Conservation (phyloP, 1,140 invertebrate species). For the Catajapyx aquilonaris region DNA sequence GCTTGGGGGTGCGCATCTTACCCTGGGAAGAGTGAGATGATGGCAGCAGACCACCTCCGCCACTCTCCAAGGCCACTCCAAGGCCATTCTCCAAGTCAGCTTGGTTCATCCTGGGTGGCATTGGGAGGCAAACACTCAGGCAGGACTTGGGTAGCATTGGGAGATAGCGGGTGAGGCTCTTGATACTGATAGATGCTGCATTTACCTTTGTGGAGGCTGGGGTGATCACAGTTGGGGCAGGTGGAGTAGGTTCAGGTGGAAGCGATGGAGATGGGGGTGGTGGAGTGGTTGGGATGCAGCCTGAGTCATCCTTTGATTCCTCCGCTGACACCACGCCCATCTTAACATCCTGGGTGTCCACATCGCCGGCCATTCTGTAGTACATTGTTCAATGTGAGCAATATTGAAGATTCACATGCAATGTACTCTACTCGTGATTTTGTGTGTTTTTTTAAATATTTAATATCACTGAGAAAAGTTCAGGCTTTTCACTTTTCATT, state of each 20-base stretch:
- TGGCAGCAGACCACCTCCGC: too few species aligned
- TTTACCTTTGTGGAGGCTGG: slow-evolving; percentile 14
- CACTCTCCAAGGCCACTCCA: slow-evolving; percentile 38
- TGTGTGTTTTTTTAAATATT: too few species aligned
- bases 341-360: slow-evolving; percentile 35
- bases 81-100: slow-evolving; percentile 52
- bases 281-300: slow-evolving; percentile 13
- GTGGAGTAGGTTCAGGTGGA: slow-evolving; percentile 11
- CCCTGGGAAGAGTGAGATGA: too few species aligned
- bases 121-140: slow-evolving; percentile 28
- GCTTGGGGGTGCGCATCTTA: too few species aligned
- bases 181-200: too few species aligned
- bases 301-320: slow-evolving; percentile 3
- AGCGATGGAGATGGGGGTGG: slow-evolving; percentile 12
- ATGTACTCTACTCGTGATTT: too few species aligned
- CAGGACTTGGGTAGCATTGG: slow-evolving; percentile 6
- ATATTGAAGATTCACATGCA: too few species aligned
- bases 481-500: too few species aligned
- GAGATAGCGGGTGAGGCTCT: not conserved
- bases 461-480: too few species aligned
- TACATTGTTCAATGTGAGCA: too few species aligned
- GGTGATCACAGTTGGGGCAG: slow-evolving; percentile 14
- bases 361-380: too few species aligned
- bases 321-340: slow-evolving; percentile 10
- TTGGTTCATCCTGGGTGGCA: slow-evolving; percentile 64